Evolutionary conservation across 2,888 invertebrate species (phyloP), one percentile per base, ranked within the genome.

Genomic region (Apomyelois bistriatella): DNA sequence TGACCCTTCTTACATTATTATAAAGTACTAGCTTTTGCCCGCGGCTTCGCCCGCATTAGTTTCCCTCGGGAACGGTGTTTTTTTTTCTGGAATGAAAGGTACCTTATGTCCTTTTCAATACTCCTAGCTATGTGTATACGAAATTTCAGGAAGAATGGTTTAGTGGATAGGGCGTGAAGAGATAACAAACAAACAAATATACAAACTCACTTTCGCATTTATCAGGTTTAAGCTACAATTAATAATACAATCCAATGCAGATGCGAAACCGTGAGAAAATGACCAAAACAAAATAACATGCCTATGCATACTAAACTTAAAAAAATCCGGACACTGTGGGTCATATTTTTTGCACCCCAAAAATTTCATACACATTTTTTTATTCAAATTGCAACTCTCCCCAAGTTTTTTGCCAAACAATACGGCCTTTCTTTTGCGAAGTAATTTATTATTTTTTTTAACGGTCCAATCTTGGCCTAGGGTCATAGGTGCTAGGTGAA

Each of bases 401-500:
- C 75, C 65, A 69, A 77, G 78, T 81, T 89, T 84, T 86, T 79
- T 68, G 60, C 83, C 36, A 36, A 42, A 49, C 48, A 49, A 82
- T 85, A 87, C 87, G 87, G 89, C 81, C 54, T 74, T 86, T 84
- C 82, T 84, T 83, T 65, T 68, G 65, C 55, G 63, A 60, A 69
- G 71, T 75, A 76, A 74, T 65, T 66, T 67, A 74, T 76, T 83
- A 82, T 80, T 83, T 84, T 85, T 82, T 85, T 80, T 76, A 82
- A 82, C 79, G 80, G 85, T 82, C 83, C 78, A 78, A 60, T 70
- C 58, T 75, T 85, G 69, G 83, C 88, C 90, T 56, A 62, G 85
- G 90, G 90, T 90, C 90, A 90, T 85, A 88, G 89, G 83, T 87
- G 81, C 85, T 84, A 86, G 89, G 83, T 87, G 80, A 87, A 68